Evolutionary conservation across 2,888 invertebrate species (phyloP), one percentile per base, ranked within the genome.

Genomic region (Thymelicus sylvestris): DNA sequence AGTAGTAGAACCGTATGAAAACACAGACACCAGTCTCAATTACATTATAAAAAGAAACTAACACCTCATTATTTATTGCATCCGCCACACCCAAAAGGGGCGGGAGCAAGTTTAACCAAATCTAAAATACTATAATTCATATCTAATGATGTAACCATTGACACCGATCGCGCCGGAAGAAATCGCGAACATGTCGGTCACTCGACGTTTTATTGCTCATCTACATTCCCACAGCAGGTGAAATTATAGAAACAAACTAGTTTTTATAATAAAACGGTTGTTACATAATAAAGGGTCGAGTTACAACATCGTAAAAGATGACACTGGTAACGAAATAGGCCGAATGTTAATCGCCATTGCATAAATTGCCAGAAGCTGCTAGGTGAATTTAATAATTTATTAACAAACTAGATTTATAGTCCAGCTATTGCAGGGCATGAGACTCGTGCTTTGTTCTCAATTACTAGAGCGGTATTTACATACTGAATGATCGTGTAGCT

Each of bases 201-300:
- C 66, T 66, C 63, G 73, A 71, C 74, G 71, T 61, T 78, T 79
- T 78, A 81, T 78, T 77, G 75, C 76, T 79, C 77, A 86, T 85
- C 81, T 76, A 81, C 81, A 86, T 86, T 85, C 82, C 79, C 80
- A 83, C 70, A 73, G 77, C 75, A 74, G 77, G 84, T 84, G 86
- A 88, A 88, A 86, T 82, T 80, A 72, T 80, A 79, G 83, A 84
- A 82, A 85, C 80, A 79, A 77, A 75, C 77, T 68, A 76, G 77
- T 79, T 76, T 31, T 74, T 73, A 19, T 13, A 66, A 78, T 83
- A 78, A 84, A 82, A 81, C 57, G 75, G 79, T 82, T 83, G 67
- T 81, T 83, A 76, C 82, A 77, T 77, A 83, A 84, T 78, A 78
- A 81, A 82, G 82, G 82, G 80, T 78, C 69, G 48, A 74, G 68